Percentiles rank a stretch among this genome's conserved stretches.
These are phyloP conservation scores for Polypedilum pembai DNA, from an alignment of 1,140 invertebrate species.

Conservation along the genomic window DNA sequence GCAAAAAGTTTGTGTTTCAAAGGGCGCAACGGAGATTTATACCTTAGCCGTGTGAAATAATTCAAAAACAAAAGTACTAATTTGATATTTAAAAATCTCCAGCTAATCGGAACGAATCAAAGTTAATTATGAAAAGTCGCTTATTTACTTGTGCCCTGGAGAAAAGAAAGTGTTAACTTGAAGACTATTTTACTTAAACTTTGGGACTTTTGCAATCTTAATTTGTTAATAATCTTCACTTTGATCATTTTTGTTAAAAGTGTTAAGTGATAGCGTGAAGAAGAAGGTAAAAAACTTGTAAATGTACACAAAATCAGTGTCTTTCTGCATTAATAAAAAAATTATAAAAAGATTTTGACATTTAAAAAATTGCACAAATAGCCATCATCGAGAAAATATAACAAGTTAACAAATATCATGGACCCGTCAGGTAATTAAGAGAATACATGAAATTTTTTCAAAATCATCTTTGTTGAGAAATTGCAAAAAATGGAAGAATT, in stretches of 20 bases:
- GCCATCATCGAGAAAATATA: not conserved
- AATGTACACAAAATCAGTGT: conserved; percentile 4
- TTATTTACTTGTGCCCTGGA: not conserved
- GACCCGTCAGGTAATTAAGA: conserved; percentile 22
- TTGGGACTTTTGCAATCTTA: no score
- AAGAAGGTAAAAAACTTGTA: not conserved
- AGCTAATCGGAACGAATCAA: conserved; percentile 20
- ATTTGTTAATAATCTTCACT: no score
- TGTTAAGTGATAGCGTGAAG: no score
- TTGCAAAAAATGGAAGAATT: not conserved
- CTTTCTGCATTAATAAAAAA: not conserved
- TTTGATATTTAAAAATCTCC: conserved; percentile 17
- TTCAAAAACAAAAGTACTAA: not conserved
- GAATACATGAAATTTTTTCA: not conserved
- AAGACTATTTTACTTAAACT: no score
- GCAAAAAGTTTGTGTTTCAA: no score
- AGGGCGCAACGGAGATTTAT: not conserved
- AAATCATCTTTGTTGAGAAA: not conserved
- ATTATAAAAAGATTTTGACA: not conserved
- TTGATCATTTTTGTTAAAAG: no score
- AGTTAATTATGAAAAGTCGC: conserved; percentile 15
- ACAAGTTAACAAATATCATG: not conserved
- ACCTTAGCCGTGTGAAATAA: conserved; percentile 16
- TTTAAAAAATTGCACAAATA: not conserved
- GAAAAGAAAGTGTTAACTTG: no score